A percentile compares a stretch with the other conserved stretches of the same genome.
Evolutionary conservation across 2,113 vertebrate genomes (phyloP).

Genomic region (Ramphastos sulfuratus): DNA sequence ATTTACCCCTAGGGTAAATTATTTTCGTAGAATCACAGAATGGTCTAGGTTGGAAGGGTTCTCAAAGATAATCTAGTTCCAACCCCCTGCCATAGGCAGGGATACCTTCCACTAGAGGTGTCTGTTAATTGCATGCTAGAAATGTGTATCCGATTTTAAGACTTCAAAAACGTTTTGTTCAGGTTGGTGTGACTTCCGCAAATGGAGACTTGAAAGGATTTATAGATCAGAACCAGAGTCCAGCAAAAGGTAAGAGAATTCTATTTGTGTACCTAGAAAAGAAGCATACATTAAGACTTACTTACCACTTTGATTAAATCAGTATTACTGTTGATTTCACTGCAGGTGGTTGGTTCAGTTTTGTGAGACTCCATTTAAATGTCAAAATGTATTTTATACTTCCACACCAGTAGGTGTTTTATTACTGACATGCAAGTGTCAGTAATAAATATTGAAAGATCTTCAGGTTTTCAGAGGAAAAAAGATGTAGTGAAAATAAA

Average conservation of each 20-base stretch:
- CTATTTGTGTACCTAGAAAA: neutral
- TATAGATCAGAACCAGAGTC: constrained; percentile 80
- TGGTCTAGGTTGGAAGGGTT: too few species aligned
- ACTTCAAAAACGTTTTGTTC: constrained; percentile 70
- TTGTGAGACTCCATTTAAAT: neutral
- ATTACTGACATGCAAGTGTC: neutral
- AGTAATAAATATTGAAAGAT: neutral
- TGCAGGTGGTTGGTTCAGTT: neutral
- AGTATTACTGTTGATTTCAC: neutral
- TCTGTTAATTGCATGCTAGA: neutral
- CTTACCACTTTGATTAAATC: neutral
- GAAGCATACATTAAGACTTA: neutral
- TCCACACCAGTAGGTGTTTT: neutral
- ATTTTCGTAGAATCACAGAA: neutral
- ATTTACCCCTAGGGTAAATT: neutral
- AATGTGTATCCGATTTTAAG: constrained; percentile 32
- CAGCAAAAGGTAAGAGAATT: constrained; percentile 78
- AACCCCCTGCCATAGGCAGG: too few species aligned
- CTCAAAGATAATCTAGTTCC: too few species aligned
- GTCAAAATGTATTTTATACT: neutral
- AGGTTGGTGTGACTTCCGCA: constrained; percentile 78
- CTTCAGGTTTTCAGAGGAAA: neutral
- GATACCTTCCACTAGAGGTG: too few species aligned
- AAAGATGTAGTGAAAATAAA: neutral
- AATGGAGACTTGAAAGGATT: constrained; percentile 79